Evolutionary conservation across 2,797 vertebrate genomes (phyloP).

Genomic region (Enteromius fasciolatus): DNA sequence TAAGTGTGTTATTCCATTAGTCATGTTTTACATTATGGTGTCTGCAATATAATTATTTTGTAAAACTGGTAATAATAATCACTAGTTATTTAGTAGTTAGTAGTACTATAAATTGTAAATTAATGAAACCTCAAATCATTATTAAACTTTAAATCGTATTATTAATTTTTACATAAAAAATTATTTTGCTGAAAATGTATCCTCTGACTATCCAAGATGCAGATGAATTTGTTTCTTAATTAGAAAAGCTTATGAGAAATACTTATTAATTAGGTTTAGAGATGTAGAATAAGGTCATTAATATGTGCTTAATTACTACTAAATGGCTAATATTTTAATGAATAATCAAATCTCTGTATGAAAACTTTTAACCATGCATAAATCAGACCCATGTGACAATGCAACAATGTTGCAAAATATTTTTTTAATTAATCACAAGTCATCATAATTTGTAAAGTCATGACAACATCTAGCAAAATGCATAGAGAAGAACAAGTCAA

Average conservation of each 20-base stretch:
- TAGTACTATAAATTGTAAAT: too few relatives aligned
- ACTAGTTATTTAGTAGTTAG: too few relatives aligned
- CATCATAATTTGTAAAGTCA: not conserved
- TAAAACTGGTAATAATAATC: too few relatives aligned
- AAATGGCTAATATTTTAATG: not conserved
- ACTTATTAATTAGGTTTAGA: too few relatives aligned
- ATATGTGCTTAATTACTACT: too few relatives aligned
- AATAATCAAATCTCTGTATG: not conserved
- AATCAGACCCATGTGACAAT: not conserved
- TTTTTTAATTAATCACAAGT: not conserved
- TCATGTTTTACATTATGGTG: too few relatives aligned
- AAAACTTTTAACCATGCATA: not conserved
- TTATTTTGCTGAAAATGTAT: not conserved
- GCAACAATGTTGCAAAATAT: not conserved
- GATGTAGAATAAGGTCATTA: too few relatives aligned
- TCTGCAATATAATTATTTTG: too few relatives aligned
- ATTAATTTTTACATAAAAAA: too few relatives aligned
- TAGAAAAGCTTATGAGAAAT: too few relatives aligned
- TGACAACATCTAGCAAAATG: not conserved
- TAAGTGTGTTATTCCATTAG: not conserved
- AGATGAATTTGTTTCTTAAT: not conserved
- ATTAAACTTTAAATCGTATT: too few relatives aligned
- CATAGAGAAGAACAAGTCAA: not conserved
- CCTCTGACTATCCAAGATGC: not conserved
- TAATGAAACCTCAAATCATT: too few relatives aligned